Evolutionary conservation across 2,113 vertebrate genomes (phyloP), one percentile per base, ranked within the genome.

Genomic region (Aramus guarauna): DNA sequence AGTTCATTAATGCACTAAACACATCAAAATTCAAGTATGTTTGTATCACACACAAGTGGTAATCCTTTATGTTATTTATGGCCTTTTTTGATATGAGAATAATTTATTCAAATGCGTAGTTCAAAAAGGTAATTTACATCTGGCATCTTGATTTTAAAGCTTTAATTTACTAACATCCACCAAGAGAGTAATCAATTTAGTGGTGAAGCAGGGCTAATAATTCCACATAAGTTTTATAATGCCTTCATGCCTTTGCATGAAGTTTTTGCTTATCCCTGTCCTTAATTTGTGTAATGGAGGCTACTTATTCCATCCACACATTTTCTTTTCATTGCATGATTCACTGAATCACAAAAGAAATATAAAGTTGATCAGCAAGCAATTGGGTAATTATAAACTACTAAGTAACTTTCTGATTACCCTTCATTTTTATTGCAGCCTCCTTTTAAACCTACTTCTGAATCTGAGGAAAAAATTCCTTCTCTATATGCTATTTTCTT

Each of bases 91-190:
- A 97, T 97, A 95, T 80, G 90, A 87, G 85, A 96, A 87, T 97
- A 97, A 98, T 96, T 98, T 94, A 98, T 98, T 98, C 76, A 95
- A 95, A 94, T 84, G 82, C 41, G 67, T 94, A 96, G 91, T 92
- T 93, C 94, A 97, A 88, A 97, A 97, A 97, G 91, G 94, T 97
- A 98, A 98, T 98, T 98, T 98, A 97, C 69, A 95, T 97, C 96
- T 97, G 90, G 92, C 94, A 97, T 97, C 97, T 97, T 95, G 68
- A 81, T 96, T 98, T 98, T 93, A 98, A 98, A 97, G 94, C 73
- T 95, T 97, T 95, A 90, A 95, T 97, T 97, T 98, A 96, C 73
- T 96, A 97, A 97, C 92, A 96, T 96, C 76, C 85, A 98, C 96
- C 96, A 95, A 93, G 96, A 98, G 94, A 96, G 48, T 88, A 97